A percentile compares a stretch with the other conserved stretches of the same genome.
These are phyloP conservation scores for Mylabris phalerata DNA, from an alignment of 1,140 invertebrate genomes.

Conservation along the genomic window DNA sequence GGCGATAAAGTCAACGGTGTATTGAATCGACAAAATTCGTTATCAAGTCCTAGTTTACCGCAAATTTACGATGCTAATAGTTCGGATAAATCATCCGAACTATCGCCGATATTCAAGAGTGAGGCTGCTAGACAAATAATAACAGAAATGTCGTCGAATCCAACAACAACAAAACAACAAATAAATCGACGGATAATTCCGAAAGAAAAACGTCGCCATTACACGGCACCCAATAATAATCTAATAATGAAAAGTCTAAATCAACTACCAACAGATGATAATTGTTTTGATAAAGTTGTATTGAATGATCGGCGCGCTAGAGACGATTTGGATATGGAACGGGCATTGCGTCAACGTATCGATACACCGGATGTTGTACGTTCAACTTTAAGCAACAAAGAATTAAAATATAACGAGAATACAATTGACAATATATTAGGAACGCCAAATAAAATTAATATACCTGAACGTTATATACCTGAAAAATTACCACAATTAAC, in stretches of 20 bases:
- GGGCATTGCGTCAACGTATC: conserved; percentile 60
- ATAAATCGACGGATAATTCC: conserved; percentile 54
- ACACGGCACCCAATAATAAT: conserved; percentile 69
- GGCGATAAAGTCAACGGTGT: conserved; percentile 17
- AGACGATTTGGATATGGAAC: conserved; percentile 81
- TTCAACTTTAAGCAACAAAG: conserved; percentile 61
- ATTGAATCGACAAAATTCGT: conserved; percentile 20
- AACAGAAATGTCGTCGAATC: conserved; percentile 62
- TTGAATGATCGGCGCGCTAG: conserved; percentile 50
- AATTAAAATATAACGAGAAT: conserved; percentile 61
- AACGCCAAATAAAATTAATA: conserved; percentile 82
- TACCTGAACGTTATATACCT: conserved; percentile 86
- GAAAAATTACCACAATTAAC: conserved; percentile 77
- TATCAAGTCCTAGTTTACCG: conserved; percentile 29
- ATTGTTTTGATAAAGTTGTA: conserved; percentile 29
- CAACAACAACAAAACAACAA: conserved; percentile 27
- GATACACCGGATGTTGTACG: conserved; percentile 78
- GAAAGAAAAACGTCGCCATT: conserved; percentile 74
- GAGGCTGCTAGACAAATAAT: conserved; percentile 78
- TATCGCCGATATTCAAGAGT: conserved; percentile 69
- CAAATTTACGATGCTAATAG: conserved; percentile 16
- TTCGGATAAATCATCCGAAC: conserved; percentile 31
- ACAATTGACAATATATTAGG: conserved; percentile 79
- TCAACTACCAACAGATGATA: conserved; percentile 29
- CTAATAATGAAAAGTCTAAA: conserved; percentile 34